These are phyloP conservation scores for Semaprochilodus insignis DNA, from an alignment of 2,797 vertebrate genomes.

Conservation along the genomic window DNA sequence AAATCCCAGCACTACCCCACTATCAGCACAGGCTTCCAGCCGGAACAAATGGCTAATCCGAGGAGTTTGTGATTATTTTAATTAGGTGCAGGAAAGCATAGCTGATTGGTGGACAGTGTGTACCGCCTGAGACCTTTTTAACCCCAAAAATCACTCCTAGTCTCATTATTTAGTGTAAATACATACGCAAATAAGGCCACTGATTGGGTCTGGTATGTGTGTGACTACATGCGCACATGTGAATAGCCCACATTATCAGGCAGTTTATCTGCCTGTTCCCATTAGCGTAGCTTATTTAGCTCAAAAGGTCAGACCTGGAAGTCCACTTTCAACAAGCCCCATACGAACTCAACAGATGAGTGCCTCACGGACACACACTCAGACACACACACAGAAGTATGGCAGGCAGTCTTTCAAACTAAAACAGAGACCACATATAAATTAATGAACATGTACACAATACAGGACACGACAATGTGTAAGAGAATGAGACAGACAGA, in stretches of 20 bases:
- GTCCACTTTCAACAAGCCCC: background rate
- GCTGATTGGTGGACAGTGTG: background rate
- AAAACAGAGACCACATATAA: background rate
- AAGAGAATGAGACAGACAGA: background rate
- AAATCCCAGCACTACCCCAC: conserved; percentile 4
- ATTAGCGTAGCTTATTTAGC: background rate
- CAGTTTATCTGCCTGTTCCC: background rate
- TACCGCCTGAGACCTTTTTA: background rate
- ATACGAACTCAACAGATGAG: background rate
- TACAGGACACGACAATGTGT: background rate
- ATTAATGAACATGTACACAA: background rate
- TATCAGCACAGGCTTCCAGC: conserved; percentile 1
- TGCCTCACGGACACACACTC: background rate
- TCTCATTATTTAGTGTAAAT: conserved; percentile 2
- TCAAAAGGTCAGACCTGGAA: background rate
- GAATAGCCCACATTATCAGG: background rate
- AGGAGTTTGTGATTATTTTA: conserved; percentile 2
- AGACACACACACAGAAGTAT: background rate
- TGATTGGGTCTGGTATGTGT: background rate
- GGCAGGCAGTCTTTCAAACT: conserved; percentile 12
- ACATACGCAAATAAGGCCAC: background rate
- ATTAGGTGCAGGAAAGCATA: conserved; percentile 1
- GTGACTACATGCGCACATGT: background rate
- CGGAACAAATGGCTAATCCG: conserved; percentile 20
- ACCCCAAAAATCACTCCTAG: background rate